These are phyloP conservation scores for Heterochromis multidens DNA, from an alignment of 2,113 vertebrate species.

Conservation along the genomic window DNA sequence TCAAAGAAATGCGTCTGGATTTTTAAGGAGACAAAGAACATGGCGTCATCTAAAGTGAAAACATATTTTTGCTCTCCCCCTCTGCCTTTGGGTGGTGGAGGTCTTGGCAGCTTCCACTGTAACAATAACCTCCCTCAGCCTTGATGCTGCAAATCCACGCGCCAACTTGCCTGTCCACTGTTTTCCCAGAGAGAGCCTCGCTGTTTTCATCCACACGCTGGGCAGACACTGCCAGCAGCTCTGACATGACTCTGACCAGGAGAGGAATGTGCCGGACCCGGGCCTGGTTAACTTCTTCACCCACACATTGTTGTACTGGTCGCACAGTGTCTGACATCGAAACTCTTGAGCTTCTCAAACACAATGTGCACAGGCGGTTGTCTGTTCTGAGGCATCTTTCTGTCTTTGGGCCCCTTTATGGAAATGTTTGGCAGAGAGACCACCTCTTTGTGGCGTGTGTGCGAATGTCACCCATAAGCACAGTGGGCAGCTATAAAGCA, in stretches of 20 bases:
- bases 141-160: slow-evolving; percentile 36
- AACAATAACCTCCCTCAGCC: slow-evolving; percentile 58
- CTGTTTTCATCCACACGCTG: slow-evolving; percentile 48
- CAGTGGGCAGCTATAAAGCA: slow-evolving; percentile 62
- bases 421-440: slow-evolving; percentile 43
- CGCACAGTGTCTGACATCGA: slow-evolving; percentile 52
- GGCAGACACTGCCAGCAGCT: slow-evolving; percentile 38
- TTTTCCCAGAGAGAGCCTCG: slow-evolving; percentile 46
- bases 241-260: slow-evolving; percentile 31
- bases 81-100: slow-evolving; percentile 51
- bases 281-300: slow-evolving; percentile 65
- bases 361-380: slow-evolving; percentile 54
- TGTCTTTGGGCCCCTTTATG: slow-evolving; percentile 70
- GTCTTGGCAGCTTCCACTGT: slow-evolving; percentile 50
- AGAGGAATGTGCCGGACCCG: slow-evolving; percentile 53
- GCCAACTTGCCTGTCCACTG: slow-evolving; percentile 45
- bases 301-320: slow-evolving; percentile 56
- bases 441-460: slow-evolving; percentile 50
- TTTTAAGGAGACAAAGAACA: slow-evolving; percentile 53
- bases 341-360: slow-evolving; percentile 65
- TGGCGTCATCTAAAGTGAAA: slow-evolving; percentile 67
- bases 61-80: slow-evolving; percentile 50
- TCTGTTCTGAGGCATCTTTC: slow-evolving; percentile 59
- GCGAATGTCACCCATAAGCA: slow-evolving; percentile 46
- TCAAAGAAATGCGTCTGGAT: slow-evolving; percentile 52